Conservation (phyloP, 23 tunicate genomes). For the Halocynthia aurantium region DNA sequence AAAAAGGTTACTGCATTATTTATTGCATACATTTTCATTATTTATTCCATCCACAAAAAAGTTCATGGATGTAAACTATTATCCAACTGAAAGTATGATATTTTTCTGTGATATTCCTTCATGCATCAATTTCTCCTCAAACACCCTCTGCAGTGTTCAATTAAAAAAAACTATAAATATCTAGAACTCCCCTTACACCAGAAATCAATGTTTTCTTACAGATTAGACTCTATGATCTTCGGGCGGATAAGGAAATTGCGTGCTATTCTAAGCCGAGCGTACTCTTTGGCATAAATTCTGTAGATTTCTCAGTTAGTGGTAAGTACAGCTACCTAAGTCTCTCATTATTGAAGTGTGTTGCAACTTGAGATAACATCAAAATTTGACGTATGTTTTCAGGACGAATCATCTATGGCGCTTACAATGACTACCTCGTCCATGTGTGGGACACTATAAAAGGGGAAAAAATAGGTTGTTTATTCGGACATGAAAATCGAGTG, state of each 20-base stretch:
- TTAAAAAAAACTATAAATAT: not conserved
- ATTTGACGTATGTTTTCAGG: slow-evolving; percentile 29
- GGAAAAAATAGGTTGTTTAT: slow-evolving; percentile 53
- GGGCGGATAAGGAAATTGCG: slow-evolving; percentile 90
- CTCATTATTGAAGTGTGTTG: no score
- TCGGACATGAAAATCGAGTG: slow-evolving; percentile 95
- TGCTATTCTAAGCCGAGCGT: slow-evolving; percentile 63
- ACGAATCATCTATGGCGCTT: slow-evolving; percentile 81
- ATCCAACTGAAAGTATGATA: no score
- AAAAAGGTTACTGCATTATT: no score
- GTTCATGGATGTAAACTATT: no score
- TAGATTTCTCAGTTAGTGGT: slow-evolving; percentile 88
- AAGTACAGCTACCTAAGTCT: not conserved
- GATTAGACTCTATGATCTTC: slow-evolving; percentile 89
- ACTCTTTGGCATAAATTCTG: slow-evolving; percentile 79
- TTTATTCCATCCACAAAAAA: no score
- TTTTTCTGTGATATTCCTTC: not conserved
- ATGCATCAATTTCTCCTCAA: not conserved
- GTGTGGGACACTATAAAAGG: slow-evolving; percentile 94
- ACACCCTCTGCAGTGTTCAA: not conserved
- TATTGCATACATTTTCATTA: no score
- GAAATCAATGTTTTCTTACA: slow-evolving; percentile 7
- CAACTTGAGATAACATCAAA: not conserved
- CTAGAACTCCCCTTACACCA: not conserved
- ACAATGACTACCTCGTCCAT: slow-evolving; percentile 92